Evolutionary conservation across 2,888 invertebrate genomes (phyloP), one percentile per base, ranked within the genome.

Genomic region (Calameuta idolon): DNA sequence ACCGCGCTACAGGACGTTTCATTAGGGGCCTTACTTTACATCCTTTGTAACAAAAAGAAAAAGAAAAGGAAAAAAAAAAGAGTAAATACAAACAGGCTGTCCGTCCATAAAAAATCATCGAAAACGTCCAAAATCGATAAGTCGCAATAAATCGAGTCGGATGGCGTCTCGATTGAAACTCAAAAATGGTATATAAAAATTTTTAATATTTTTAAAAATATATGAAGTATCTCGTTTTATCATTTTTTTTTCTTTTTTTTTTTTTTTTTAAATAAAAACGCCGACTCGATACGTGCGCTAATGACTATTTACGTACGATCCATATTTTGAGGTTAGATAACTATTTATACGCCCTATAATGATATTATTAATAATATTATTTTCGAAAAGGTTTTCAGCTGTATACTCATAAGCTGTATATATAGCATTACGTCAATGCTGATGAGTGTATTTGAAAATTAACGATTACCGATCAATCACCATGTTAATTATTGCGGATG

Each of bases 321-420:
- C 69, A 77, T 76, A 78, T 77, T 79, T 82, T 78, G 69, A 75
- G 40, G 76, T 75, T 81, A 82, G 80, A 81, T 80, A 81, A 81
- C 79, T 83, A 82, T 83, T 83, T 81, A 82, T 82, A 82, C 81
- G 68, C 78, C 80, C 78, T 77, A 79, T 78, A 81, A 76, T 79
- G 75, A 77, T 75, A 76, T 77, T 68, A 77, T 37, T 40, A 77
- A 76, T 81, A 74, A 76, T 77, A 80, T 77, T 78, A 80, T 80
- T 79, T 80, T 77, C 77, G 69, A 55, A 55, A 37, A 15, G 15
- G 37, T 37, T 37, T 37, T 1, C 12, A 55, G 55, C 55, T 55
- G 55, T 23, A 55, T 55, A 55, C 55, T 55, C 55, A 55, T 23
- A 55, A 55, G 55, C 23, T 55, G 55, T 55, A 55, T 55, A 55